Base-by-base conservation (phyloP, 2,888 invertebrate species). In the Phaedon cochleariae region DNA sequence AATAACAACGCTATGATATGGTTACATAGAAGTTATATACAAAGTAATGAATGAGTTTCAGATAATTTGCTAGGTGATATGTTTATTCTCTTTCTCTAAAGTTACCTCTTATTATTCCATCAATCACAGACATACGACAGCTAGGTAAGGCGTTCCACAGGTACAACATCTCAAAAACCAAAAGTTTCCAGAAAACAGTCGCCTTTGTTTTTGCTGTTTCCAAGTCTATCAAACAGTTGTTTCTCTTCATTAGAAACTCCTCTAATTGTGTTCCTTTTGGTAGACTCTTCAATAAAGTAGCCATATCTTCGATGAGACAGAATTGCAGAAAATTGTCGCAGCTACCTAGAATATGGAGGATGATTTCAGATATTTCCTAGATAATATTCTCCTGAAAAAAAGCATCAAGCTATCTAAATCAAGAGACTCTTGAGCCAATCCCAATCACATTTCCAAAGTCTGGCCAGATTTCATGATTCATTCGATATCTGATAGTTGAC, bases 111-210 rank as follows among this genome's bases (percentile, higher is more conserved):
- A 59, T 37, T 53, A 53, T 58, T 10, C 2, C 26, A 57, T 57
- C 57, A 12, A 57, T 45, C 7, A 5, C 12, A 57, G 22, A 29
- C 0, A 62, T 59, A 41, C 77, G 86, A 80, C 85, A 90, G 69
- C 85, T 88, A 21, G 89, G 86, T 71, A 91, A 79, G 10, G 90
- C 87, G 75, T 90, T 90, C 90, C 91, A 91, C 52, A 91, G 81
- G 75, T 89, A 91, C 34, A 91, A 83, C 78, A 90, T 83, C 80
- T 91, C 91, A 74, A 88, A 88, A 18, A 87, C 85, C 54, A 90
- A 83, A 62, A 90, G 79, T 68, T 85, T 85, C 82, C 88, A 90
- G 76, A 86, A 87, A 5, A 79, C 65, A 3, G 70, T 41, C n/a
- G 73, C 70, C 31, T 76, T 74, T 31, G 71, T 72, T 15, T 73